A percentile compares a stretch with the other conserved stretches of the same genome.
phyloP scores from a whole-genome alignment of 2,888 invertebrate genomes.

The Yponomeuta plumbellus region DNA sequence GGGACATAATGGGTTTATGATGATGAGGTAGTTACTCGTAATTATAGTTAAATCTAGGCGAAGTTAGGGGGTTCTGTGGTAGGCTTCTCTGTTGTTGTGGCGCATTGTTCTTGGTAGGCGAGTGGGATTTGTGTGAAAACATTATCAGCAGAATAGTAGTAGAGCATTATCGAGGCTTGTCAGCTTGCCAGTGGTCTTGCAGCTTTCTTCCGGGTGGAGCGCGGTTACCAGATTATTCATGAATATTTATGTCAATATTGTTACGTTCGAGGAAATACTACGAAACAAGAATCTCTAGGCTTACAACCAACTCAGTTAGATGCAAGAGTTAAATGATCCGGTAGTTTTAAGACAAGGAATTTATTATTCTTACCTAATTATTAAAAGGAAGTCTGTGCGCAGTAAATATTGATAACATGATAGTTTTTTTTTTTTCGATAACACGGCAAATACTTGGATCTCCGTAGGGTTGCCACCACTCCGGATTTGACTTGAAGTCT shows the following conservation, averaged over 20 bases:
- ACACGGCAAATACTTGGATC: too few relatives aligned
- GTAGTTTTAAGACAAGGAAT: too few relatives aligned
- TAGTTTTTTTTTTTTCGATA: too few relatives aligned
- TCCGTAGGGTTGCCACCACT: too few relatives aligned
- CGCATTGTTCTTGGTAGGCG: neutral
- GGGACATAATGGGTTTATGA: too few relatives aligned
- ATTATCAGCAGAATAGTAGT: neutral
- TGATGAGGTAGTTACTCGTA: too few relatives aligned
- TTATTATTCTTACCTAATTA: too few relatives aligned
- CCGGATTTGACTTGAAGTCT: too few relatives aligned
- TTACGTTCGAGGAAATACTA: neutral
- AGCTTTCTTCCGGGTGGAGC: neutral
- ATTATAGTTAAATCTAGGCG: too few relatives aligned
- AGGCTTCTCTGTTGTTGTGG: neutral
- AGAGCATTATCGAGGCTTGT: neutral
- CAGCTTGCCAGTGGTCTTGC: neutral
- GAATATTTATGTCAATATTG: slow-evolving; percentile 2
- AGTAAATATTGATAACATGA: too few relatives aligned
- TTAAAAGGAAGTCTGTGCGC: too few relatives aligned
- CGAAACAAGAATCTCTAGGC: neutral
- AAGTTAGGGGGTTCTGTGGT: too few relatives aligned
- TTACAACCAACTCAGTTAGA: neutral
- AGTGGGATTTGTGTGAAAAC: neutral
- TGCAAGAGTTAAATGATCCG: neutral
- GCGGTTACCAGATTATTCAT: neutral